Base-by-base conservation (phyloP, 1,140 invertebrate species). In the Hycleus cichorii region DNA sequence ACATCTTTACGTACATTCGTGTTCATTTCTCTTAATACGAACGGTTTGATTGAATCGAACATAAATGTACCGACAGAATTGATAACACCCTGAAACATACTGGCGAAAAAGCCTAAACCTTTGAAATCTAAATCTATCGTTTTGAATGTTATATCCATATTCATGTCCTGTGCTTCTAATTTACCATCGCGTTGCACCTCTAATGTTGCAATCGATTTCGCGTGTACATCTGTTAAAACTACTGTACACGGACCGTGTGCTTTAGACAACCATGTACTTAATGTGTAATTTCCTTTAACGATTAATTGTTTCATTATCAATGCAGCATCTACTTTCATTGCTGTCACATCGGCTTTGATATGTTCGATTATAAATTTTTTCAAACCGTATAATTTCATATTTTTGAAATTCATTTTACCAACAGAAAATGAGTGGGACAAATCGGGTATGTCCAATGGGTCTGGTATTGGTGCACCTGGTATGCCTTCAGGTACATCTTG, bases 1-100 rank as follows among this genome's bases (percentile, higher is more conserved):
- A 80, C 73, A 63, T 80, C 76, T 3, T 75, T 76, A 54, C 78
- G 75, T 3, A 84, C 65, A 60, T 81, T 80, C 8, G 79, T 81
- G 65, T 91, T 89, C 0, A 88, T 85, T 72, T 91, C 83, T 59
- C 81, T 81, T 4, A 92, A 73, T 62, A 92, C 84, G 55, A 87
- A 89, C 0, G 90, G 90, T 68, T 92, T 92, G 55, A 92, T 88
- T 9, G 86, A 87, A 65, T 92, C 89, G 63, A 93, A 93, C 0
- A 93, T 77, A 45, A 90, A 83, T n/a, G 81, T 81, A 0, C 89
- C 89, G 0, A 90, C 78, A 0, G 88, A 87, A 70, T 91, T 91
- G 2, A 91, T 80, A 27, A 91, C 75, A 0, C 86, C 73, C 75
- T 91, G 88, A 57, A 91, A 84, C 54, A 91, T 78, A 12, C 79